These are phyloP conservation scores for Delia radicum DNA, from an alignment of 1,140 invertebrate genomes.

Conservation along the genomic window DNA sequence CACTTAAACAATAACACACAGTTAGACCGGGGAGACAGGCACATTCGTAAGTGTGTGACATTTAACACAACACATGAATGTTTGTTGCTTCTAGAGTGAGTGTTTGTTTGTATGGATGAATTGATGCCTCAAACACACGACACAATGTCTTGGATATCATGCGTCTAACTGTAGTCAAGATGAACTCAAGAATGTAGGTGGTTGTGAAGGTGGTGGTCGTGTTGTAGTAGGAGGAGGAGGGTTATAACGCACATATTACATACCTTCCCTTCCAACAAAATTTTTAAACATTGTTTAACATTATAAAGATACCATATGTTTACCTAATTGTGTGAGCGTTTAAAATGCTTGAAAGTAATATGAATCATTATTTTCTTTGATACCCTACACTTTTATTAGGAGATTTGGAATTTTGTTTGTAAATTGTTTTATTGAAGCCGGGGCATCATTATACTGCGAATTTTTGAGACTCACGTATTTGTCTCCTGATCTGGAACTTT, in stretches of 20 bases:
- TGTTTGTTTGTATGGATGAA: not conserved
- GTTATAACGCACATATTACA: too few relatives aligned
- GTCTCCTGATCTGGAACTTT: too few relatives aligned
- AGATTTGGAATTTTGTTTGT: not conserved
- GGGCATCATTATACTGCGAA: too few relatives aligned
- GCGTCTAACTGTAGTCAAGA: not conserved
- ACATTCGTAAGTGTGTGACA: not conserved
- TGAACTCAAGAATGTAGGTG: not conserved
- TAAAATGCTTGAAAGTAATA: not conserved
- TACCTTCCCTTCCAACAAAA: not conserved
- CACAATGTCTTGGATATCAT: not conserved
- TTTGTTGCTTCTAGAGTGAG: not conserved
- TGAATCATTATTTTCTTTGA: not conserved
- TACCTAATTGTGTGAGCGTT: slow-evolving; percentile 1
- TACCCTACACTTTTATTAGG: not conserved
- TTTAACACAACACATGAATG: not conserved
- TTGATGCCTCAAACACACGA: not conserved
- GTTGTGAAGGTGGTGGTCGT: not conserved
- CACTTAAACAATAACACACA: not conserved
- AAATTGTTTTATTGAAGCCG: too few relatives aligned
- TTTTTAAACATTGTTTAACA: not conserved
- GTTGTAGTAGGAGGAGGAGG: not conserved
- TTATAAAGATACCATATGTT: slow-evolving; percentile 1
- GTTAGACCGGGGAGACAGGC: not conserved
- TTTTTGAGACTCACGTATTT: too few relatives aligned